A percentile compares a stretch with the other conserved stretches of the same genome.
These are phyloP conservation scores for Branchellion lobata DNA, from an alignment of 2,888 invertebrate genomes.

Conservation along the genomic window DNA sequence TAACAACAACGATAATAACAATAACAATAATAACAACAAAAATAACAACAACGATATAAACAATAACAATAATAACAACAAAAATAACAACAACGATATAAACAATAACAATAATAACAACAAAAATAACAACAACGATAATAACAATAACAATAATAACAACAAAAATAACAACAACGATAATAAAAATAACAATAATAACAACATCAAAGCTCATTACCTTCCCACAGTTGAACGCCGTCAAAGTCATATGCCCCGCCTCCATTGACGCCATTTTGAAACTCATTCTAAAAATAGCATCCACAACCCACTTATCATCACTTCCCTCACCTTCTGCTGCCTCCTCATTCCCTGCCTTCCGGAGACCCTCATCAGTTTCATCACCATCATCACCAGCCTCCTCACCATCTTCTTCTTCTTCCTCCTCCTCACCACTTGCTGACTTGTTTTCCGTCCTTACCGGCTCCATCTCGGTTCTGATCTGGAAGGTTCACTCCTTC, in stretches of 20 bases:
- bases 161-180: too few species aligned
- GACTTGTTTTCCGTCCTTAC: neutral
- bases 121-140: too few species aligned
- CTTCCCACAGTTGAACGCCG: neutral
- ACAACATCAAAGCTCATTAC: too few species aligned
- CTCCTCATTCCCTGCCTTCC: neutral
- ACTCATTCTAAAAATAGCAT: neutral
- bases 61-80: too few species aligned
- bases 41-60: too few species aligned
- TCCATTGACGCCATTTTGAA: neutral
- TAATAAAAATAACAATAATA: too few species aligned
- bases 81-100: too few species aligned
- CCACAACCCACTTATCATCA: conserved; percentile 1
- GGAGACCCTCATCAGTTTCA: neutral
- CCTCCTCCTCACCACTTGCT: neutral
- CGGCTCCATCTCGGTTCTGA: neutral
- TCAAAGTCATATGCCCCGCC: conserved; percentile 11
- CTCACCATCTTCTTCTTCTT: neutral
- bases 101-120: too few species aligned
- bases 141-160: too few species aligned
- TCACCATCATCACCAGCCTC: neutral
- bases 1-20: too few species aligned
- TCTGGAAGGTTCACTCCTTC: neutral
- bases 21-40: too few species aligned
- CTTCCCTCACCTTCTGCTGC: neutral